These are phyloP conservation scores for Temnothorax curvispinosus DNA, from an alignment of 1,140 invertebrate genomes.

Conservation along the genomic window DNA sequence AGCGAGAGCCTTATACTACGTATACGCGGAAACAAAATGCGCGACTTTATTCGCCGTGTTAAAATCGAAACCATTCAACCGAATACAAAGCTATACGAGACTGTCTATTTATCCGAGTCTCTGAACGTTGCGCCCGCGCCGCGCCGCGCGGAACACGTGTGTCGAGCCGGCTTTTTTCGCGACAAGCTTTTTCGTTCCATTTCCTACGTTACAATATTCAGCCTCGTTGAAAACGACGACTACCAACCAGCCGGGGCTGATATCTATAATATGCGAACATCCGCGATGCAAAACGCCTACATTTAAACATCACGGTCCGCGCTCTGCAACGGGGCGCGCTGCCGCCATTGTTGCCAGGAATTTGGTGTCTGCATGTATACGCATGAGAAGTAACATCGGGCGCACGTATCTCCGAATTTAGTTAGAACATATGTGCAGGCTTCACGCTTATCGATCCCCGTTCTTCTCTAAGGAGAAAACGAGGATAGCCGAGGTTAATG, in stretches of 20 bases:
- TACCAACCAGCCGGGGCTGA: slow-evolving; percentile 35
- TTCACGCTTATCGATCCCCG: slow-evolving; percentile 74
- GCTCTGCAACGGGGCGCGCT: slow-evolving; percentile 3
- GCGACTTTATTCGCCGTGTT: slow-evolving; percentile 33
- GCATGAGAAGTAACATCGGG: slow-evolving; percentile 52
- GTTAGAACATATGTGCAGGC: slow-evolving; percentile 69
- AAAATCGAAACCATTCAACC: slow-evolving; percentile 50
- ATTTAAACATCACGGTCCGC: slow-evolving; percentile 57
- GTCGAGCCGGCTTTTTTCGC: slow-evolving; percentile 2
- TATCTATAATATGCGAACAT: slow-evolving; percentile 60
- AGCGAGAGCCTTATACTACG: slow-evolving; percentile 6
- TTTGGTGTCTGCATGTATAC: slow-evolving; percentile 51
- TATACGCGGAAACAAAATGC: slow-evolving; percentile 19
- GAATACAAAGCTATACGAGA: background rate
- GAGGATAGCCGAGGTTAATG: slow-evolving; percentile 69
- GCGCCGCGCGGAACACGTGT: background rate
- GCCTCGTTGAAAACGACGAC: slow-evolving; percentile 54
- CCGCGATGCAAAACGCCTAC: slow-evolving; percentile 54
- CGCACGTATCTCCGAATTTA: slow-evolving; percentile 67
- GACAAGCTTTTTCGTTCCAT: slow-evolving; percentile 55
- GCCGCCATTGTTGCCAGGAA: slow-evolving; percentile 54
- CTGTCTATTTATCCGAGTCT: slow-evolving; percentile 49
- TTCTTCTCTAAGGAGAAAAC: slow-evolving; percentile 58
- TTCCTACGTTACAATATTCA: slow-evolving; percentile 59
- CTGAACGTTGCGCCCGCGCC: background rate